Evolutionary conservation across 2,113 vertebrate species (phyloP).

Genomic region (Melozone crissalis): DNA sequence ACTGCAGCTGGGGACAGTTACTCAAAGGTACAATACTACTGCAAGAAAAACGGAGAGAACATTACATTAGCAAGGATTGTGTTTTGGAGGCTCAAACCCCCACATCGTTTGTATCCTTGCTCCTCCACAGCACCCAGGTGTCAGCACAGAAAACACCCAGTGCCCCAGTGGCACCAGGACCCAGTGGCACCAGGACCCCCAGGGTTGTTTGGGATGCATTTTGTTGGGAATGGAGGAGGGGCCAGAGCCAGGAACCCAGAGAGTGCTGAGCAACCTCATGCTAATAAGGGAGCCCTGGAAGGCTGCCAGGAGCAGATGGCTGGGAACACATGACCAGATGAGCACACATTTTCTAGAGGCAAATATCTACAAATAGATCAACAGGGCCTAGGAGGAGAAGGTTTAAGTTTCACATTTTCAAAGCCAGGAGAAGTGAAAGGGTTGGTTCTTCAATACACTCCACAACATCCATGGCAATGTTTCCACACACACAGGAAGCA

Average conservation of each 20-base stretch:
- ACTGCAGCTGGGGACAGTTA: constrained; percentile 83
- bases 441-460: accelerated
- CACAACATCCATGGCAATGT: accelerated
- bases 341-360: constrained; percentile 31
- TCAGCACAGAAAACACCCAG: neutral
- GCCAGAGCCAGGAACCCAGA: neutral
- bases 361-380: constrained; percentile 60
- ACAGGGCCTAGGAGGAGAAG: constrained; percentile 4
- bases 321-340: constrained; percentile 39
- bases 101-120: accelerated
- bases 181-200: neutral
- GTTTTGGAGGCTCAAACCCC: neutral
- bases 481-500: neutral
- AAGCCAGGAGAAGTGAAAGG: neutral
- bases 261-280: constrained; percentile 41
- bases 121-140: neutral
- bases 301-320: constrained; percentile 26
- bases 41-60: constrained; percentile 54
- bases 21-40: constrained; percentile 89
- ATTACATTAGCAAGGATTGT: neutral
- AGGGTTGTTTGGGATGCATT: no score
- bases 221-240: neutral
- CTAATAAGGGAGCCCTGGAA: constrained; percentile 34
- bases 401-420: constrained; percentile 22
- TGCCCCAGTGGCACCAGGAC: neutral